These are phyloP conservation scores for Intellagama lesueurii DNA, from an alignment of 2,797 vertebrate genomes.

Conservation along the genomic window DNA sequence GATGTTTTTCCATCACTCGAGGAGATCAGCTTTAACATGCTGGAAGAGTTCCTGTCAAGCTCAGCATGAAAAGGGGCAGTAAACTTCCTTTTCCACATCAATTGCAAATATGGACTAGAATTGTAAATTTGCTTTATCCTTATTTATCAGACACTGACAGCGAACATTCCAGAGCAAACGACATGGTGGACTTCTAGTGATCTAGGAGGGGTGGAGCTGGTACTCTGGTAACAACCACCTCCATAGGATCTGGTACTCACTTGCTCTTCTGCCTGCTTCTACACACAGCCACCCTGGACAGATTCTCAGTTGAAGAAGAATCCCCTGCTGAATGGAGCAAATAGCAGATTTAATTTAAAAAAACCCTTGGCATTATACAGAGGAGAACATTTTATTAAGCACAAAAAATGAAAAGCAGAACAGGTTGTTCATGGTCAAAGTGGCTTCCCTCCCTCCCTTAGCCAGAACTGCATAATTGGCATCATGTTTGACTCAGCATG, in stretches of 20 bases:
- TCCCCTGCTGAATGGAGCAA: constrained; percentile 56
- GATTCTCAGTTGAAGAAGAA: constrained; percentile 44
- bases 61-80: not conserved
- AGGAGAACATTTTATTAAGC: too few species aligned
- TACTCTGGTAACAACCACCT: not conserved
- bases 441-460: not conserved
- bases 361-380: not conserved
- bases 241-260: constrained; percentile 69
- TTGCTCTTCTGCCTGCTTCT: constrained; percentile 69
- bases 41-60: not conserved
- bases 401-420: not conserved
- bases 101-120: not conserved
- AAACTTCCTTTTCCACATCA: not conserved
- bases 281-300: constrained; percentile 56
- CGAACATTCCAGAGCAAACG: not conserved
- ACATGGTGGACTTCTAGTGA: not conserved
- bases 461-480: not conserved
- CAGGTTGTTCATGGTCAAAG: not conserved
- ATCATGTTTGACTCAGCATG: not conserved
- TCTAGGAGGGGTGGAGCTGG: not conserved
- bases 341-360: not conserved
- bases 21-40: not conserved
- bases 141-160: too few species aligned
- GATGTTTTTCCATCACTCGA: not conserved
- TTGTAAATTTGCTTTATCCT: not conserved